A percentile compares a stretch with the other conserved stretches of the same genome.
phyloP scores from a whole-genome alignment of 1,140 invertebrate genomes.

The Pogonomyrmex californicus region DNA sequence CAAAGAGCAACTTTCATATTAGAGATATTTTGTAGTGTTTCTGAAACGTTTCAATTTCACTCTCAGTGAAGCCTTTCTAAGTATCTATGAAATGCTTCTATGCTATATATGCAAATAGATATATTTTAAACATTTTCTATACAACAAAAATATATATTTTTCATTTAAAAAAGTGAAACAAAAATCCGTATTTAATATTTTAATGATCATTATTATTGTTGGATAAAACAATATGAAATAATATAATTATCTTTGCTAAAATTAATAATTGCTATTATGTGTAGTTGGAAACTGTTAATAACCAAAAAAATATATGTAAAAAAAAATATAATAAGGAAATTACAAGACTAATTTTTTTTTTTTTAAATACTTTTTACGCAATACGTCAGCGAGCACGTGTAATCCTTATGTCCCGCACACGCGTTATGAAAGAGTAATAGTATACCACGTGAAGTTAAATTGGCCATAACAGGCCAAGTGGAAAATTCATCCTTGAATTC shows the following conservation, averaged over 20 bases:
- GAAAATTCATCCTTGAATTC: constrained; percentile 29
- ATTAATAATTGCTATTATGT: background rate
- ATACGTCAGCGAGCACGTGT: background rate
- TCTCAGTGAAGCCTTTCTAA: no score
- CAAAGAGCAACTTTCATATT: no score
- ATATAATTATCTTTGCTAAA: background rate
- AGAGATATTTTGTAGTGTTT: no score
- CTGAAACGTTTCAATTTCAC: no score
- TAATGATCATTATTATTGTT: background rate
- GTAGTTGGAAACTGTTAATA: background rate
- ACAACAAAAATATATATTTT: background rate
- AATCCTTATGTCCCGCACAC: constrained; percentile 26
- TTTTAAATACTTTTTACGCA: background rate
- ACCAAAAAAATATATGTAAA: background rate
- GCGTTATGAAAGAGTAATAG: constrained; percentile 37
- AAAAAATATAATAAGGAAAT: background rate
- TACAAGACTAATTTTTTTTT: constrained; percentile 14
- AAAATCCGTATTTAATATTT: background rate
- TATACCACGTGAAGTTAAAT: constrained; percentile 21
- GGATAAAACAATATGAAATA: background rate
- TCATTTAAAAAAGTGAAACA: background rate
- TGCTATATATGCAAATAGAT: background rate
- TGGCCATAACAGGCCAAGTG: background rate
- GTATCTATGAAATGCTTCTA: no score
- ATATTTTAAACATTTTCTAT: background rate